Evolutionary conservation across 1,140 invertebrate species (phyloP).

Genomic region (Neomicropteryx cornuta): DNA sequence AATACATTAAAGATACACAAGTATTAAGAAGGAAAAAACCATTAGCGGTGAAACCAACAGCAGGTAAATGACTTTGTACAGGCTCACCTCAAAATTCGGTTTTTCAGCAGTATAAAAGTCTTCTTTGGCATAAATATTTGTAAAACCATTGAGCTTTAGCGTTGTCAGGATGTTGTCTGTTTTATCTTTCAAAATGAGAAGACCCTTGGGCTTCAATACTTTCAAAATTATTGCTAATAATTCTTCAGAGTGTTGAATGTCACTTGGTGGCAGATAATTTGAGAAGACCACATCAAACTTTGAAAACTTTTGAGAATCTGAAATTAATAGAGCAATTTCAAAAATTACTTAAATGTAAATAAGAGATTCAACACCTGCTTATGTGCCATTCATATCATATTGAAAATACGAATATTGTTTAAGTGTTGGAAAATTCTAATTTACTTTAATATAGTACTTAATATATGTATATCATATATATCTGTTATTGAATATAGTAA

Average conservation of each 20-base stretch:
- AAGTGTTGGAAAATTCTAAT: too few relatives aligned
- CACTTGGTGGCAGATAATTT: slow-evolving; percentile 32
- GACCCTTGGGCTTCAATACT: slow-evolving; percentile 48
- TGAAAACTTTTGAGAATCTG: slow-evolving; percentile 41
- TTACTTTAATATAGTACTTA: too few relatives aligned
- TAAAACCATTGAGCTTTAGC: slow-evolving; percentile 53
- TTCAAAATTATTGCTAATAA: slow-evolving; percentile 41
- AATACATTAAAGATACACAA: too few relatives aligned
- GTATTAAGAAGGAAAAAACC: too few relatives aligned
- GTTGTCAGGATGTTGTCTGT: slow-evolving; percentile 32
- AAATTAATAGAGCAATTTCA: slow-evolving; percentile 14
- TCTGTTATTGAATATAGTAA: too few relatives aligned
- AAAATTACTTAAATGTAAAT: slow-evolving; percentile 3
- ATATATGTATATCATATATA: too few relatives aligned
- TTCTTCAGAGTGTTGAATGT: slow-evolving; percentile 32
- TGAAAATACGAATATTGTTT: neutral
- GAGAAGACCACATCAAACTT: slow-evolving; percentile 47
- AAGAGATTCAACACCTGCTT: too few relatives aligned
- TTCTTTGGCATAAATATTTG: slow-evolving; percentile 35
- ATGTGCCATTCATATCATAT: too few relatives aligned
- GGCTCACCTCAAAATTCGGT: slow-evolving; percentile 55
- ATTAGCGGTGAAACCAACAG: too few relatives aligned
- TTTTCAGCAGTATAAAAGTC: slow-evolving; percentile 43
- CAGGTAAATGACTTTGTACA: too few relatives aligned
- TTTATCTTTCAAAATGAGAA: slow-evolving; percentile 30